Evolutionary conservation across 2,888 invertebrate species (phyloP).

Genomic region (Orthonychiurus folsomi): DNA sequence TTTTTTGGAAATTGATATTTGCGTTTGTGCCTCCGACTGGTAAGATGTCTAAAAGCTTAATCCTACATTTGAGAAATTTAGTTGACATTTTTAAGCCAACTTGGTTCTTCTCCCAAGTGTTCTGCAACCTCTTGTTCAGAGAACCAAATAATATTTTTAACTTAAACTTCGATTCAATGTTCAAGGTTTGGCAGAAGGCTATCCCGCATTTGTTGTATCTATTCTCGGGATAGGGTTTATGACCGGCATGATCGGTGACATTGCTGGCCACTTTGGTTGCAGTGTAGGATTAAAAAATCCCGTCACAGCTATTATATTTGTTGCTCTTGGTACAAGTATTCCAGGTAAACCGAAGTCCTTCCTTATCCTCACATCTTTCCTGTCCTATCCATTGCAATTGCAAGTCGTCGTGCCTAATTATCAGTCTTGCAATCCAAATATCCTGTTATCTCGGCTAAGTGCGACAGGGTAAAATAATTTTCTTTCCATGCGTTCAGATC

Average conservation of each 20-base stretch:
- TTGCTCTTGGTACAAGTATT: conserved; percentile 95
- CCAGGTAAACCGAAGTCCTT: conserved; percentile 59
- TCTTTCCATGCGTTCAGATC: no score
- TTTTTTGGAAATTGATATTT: conserved; percentile 97
- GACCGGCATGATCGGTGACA: conserved; percentile 93
- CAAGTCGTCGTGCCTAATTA: not conserved
- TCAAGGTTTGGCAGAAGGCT: no score
- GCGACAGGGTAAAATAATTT: no score
- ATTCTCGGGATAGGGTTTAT: conserved; percentile 87
- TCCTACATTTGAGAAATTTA: conserved; percentile 7
- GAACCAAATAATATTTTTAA: no score
- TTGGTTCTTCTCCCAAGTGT: no score
- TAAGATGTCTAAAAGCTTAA: conserved; percentile 42
- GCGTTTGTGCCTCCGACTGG: conserved; percentile 98
- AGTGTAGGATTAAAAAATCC: conserved; percentile 92
- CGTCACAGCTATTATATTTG: conserved; percentile 94
- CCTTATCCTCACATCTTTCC: not conserved
- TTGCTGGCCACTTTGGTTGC: conserved; percentile 95
- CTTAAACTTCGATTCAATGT: no score
- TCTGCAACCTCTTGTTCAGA: no score
- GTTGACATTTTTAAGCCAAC: no score
- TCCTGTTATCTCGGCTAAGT: not conserved
- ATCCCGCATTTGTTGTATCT: conserved; percentile 86
- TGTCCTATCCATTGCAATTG: no score
- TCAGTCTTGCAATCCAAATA: not conserved